Percentiles rank a stretch among this genome's conserved stretches.
phyloP scores from a whole-genome alignment of 2,113 vertebrate species.

The Dendrocopos noguchii region DNA sequence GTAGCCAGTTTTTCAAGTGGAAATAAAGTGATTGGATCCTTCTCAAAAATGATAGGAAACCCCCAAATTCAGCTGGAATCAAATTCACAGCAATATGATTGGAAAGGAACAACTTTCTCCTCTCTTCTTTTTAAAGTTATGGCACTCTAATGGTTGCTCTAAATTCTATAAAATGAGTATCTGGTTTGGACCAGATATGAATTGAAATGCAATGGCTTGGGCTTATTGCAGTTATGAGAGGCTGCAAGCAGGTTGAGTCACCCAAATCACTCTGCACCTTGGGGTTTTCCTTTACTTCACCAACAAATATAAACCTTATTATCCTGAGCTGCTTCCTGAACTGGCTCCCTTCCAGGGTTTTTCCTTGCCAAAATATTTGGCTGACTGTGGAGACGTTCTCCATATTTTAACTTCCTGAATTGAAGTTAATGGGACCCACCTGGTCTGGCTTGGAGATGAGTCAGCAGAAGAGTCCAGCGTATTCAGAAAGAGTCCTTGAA shows the following conservation, averaged over 20 bases:
- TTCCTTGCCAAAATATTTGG: constrained; percentile 36
- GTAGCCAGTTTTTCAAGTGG: background rate
- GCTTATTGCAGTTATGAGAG: background rate
- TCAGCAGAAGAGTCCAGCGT: constrained; percentile 27
- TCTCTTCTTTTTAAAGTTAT: background rate
- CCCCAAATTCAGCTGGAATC: background rate
- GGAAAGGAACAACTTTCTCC: background rate
- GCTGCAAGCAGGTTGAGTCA: constrained; percentile 20
- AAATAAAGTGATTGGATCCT: background rate
- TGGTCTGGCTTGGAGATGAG: constrained; percentile 45
- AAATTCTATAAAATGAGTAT: background rate
- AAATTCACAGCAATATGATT: background rate
- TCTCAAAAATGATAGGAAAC: constrained; percentile 33
- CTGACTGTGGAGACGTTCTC: constrained; percentile 41
- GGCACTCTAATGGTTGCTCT: background rate
- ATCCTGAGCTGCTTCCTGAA: constrained; percentile 63
- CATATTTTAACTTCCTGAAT: constrained; percentile 14
- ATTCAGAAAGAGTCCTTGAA: background rate
- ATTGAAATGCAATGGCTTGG: background rate
- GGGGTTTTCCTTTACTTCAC: constrained; percentile 50
- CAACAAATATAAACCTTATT: constrained; percentile 52
- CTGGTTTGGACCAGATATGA: background rate
- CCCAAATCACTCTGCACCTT: constrained; percentile 58
- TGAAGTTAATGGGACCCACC: constrained; percentile 54
- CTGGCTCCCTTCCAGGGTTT: constrained; percentile 46